These are phyloP conservation scores for Heliconius hortense DNA, from an alignment of 2,888 invertebrate genomes.

Conservation along the genomic window DNA sequence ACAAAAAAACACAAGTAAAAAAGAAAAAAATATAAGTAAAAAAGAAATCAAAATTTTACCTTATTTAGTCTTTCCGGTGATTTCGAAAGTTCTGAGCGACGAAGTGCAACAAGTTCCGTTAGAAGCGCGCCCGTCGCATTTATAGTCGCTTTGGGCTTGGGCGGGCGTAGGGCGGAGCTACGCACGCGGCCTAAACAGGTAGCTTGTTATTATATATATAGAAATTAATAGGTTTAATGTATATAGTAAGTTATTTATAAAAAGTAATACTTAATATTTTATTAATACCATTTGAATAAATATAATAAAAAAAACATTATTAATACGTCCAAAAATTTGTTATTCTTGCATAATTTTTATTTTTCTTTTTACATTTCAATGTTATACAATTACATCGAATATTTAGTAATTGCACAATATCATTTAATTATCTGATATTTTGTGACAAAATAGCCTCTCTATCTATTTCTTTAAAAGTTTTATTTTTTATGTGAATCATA, in stretches of 20 bases:
- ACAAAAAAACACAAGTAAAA: neutral
- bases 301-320: no score
- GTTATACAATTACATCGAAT: no score
- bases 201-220: conserved; percentile 1
- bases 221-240: neutral
- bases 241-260: no score
- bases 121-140: conserved; percentile 54
- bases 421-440: no score
- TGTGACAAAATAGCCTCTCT: no score
- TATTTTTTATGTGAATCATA: no score
- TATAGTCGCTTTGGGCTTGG: conserved; percentile 61
- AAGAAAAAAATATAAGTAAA: neutral
- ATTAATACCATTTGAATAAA: no score
- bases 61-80: conserved; percentile 33
- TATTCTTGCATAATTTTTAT: no score
- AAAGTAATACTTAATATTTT: neutral
- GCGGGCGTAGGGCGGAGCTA: conserved; percentile 71
- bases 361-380: no score
- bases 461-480: no score
- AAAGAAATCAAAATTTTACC: conserved; percentile 37
- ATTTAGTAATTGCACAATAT: no score
- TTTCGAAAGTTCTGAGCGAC: conserved; percentile 51
- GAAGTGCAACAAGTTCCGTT: conserved; percentile 65
- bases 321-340: no score
- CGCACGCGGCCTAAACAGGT: conserved; percentile 60